Base-by-base conservation (phyloP, 2,113 vertebrate genomes). In the Tetrax tetrax region DNA sequence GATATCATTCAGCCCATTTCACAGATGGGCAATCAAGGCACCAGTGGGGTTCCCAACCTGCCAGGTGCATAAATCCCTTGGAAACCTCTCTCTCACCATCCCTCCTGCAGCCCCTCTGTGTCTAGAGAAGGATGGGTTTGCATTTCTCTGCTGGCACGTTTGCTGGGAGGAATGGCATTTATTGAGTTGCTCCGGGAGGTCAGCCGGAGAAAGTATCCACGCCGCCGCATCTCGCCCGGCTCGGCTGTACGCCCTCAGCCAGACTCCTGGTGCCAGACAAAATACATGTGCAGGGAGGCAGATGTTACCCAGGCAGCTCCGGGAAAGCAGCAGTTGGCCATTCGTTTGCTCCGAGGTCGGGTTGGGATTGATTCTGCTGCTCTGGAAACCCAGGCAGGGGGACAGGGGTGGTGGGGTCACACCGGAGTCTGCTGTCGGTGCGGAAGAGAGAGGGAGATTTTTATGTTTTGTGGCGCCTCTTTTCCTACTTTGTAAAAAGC, bases 401-500 rank as follows among this genome's bases (percentile, higher is more conserved):
- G 5, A 47, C 59, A 31, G 35, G 79, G 53, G 29, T 48, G 51
- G 68, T 5, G 35, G 35, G 85, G 77, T 92, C 92, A 74, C 65
- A 57, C 35, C 69, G n/a, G 54, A 35, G 75, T 17, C 87, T 93
- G 87, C 83, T 57, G 47, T 20, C 2, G 0, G 63, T 0, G 0
- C 57, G 83, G 79, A 74, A 53, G 45, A 37, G 35, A 50, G 54
- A 71, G 31, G 20, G 89, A 84, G 61, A 43, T 66, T 85, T 87
- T 96, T 71, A 74, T 90, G 74, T 16, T 79, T 89, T 70, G 54
- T 75, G 87, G 65, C 4, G 12, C 77, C 64, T 83, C 76, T 87
- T 83, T 60, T 92, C 80, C 72, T 82, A 1, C 86, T 74, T 76
- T 63, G 43, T 53, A 57, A 57, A 45, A 91, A 66, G 51, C 66